These are phyloP conservation scores for Falco columbarius DNA, from an alignment of 2,797 vertebrate genomes.

Conservation along the genomic window DNA sequence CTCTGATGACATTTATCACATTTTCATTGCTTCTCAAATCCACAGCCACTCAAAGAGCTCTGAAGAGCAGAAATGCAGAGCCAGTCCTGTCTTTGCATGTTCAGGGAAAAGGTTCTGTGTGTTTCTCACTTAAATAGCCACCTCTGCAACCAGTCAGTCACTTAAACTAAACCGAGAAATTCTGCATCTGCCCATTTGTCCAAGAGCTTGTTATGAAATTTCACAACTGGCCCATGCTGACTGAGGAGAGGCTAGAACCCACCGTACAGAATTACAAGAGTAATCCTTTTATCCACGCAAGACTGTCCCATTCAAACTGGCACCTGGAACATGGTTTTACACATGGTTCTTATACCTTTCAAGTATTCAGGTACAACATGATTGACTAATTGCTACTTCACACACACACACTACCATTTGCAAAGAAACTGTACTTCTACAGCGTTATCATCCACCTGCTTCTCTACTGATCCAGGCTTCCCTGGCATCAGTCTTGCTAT, in stretches of 20 bases:
- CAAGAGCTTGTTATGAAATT: neutral
- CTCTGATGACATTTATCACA: neutral
- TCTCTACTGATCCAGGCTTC: neutral
- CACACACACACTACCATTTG: neutral
- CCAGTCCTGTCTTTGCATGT: neutral
- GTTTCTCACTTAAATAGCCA: neutral
- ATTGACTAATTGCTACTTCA: neutral
- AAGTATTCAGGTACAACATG: neutral
- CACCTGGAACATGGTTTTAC: accelerated
- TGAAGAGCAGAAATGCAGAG: neutral
- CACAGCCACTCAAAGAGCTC: neutral
- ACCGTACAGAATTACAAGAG: neutral
- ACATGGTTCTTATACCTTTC: accelerated
- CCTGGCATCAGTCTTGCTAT: neutral
- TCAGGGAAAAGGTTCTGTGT: neutral
- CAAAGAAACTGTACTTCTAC: neutral
- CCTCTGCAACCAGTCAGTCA: neutral
- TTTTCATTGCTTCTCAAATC: neutral
- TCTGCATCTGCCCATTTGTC: neutral
- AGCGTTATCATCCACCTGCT: neutral
- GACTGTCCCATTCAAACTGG: neutral
- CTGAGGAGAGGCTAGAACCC: accelerated
- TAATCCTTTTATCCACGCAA: neutral
- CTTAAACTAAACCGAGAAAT: neutral
- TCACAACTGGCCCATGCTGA: neutral